phyloP scores from a whole-genome alignment of 2,113 vertebrate species.

The Colaptes auratus region DNA sequence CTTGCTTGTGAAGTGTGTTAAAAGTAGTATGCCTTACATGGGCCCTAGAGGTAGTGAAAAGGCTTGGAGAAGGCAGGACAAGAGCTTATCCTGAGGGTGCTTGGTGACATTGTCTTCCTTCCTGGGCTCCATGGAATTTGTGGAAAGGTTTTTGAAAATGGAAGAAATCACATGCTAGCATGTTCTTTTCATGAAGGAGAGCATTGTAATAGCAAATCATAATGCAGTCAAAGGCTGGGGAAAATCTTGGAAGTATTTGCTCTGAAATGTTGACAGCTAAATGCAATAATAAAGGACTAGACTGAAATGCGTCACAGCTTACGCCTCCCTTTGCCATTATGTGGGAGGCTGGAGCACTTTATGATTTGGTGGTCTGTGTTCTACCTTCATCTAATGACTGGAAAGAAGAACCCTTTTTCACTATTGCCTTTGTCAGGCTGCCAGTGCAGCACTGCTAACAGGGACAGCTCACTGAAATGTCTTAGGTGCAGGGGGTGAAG shows the following conservation, averaged over 20 bases:
- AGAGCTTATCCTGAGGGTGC: not conserved
- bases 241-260: not conserved
- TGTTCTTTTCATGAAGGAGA: not conserved
- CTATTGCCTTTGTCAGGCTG: not conserved
- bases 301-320: not conserved
- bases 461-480: not conserved
- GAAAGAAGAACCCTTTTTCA: not conserved
- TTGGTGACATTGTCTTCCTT: not conserved
- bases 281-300: not conserved
- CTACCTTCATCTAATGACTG: not conserved
- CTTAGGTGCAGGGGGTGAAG: not conserved
- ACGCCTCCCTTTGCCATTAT: not conserved
- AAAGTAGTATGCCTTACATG: not conserved
- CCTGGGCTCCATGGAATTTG: not conserved
- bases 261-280: not conserved
- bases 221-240: not conserved
- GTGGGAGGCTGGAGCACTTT: slow-evolving; percentile 9
- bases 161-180: no score
- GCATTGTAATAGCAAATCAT: not conserved
- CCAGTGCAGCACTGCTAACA: not conserved
- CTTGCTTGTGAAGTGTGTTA: not conserved
- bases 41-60: no score
- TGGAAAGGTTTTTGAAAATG: not conserved
- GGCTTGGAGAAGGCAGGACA: not conserved
- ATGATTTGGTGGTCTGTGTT: not conserved